Percentiles rank a stretch among this genome's conserved stretches.
Evolutionary conservation across 1,140 invertebrate species (phyloP).

Genomic region (Aculops lycopersici): DNA sequence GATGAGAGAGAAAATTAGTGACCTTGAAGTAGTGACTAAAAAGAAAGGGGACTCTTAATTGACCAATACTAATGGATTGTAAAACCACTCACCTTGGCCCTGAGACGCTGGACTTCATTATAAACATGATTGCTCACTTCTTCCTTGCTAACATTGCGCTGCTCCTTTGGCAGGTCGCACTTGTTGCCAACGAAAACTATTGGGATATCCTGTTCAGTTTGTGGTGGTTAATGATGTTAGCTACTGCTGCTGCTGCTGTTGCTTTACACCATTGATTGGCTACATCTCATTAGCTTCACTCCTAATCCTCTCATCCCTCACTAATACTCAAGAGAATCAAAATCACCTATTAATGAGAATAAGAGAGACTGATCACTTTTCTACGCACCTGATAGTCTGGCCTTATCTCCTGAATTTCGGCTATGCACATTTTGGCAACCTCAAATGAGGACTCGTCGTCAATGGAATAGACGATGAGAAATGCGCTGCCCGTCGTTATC

Average conservation of each 20-base stretch:
- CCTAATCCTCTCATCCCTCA: too few relatives aligned
- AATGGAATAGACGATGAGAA: slow-evolving; percentile 56
- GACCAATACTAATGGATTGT: too few relatives aligned
- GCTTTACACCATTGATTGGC: too few relatives aligned
- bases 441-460: slow-evolving; percentile 37
- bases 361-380: too few relatives aligned
- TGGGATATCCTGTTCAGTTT: slow-evolving; percentile 34
- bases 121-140: slow-evolving; percentile 45
- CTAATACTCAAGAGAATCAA: background rate
- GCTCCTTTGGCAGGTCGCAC: slow-evolving; percentile 27
- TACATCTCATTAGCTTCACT: too few relatives aligned
- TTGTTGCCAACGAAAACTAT: slow-evolving; percentile 59
- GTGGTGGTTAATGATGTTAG: too few relatives aligned
- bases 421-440: slow-evolving; percentile 40
- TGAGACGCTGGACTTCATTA: slow-evolving; percentile 26
- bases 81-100: slow-evolving; percentile 9
- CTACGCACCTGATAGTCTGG: slow-evolving; percentile 25
- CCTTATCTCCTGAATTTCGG: slow-evolving; percentile 43
- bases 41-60: background rate
- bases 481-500: slow-evolving; percentile 58
- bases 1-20: background rate
- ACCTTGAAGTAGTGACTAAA: background rate
- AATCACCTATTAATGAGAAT: background rate
- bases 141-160: slow-evolving; percentile 24
- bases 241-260: too few relatives aligned